A percentile compares a stretch with the other conserved stretches of the same genome.
phyloP scores from a whole-genome alignment of 2,888 invertebrate genomes.

The Tridacna crocea region DNA sequence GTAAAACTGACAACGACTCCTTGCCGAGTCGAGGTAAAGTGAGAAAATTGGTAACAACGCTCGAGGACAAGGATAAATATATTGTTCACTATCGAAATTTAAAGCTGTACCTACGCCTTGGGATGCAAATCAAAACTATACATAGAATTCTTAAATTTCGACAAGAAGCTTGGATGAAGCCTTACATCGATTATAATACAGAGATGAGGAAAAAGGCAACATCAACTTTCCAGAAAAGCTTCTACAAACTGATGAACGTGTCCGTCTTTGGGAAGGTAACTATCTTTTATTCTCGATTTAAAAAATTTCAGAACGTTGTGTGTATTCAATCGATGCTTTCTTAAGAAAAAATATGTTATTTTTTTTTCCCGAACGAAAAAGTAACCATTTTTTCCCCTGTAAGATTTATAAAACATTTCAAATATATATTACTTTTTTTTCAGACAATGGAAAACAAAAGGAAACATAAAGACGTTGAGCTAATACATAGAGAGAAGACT shows the following conservation, averaged over 20 bases:
- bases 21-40: conserved; percentile 27
- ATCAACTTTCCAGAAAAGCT: conserved; percentile 70
- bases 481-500: conserved; percentile 16
- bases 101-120: conserved; percentile 42
- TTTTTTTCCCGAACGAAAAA: too few relatives aligned
- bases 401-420: too few relatives aligned
- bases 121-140: conserved; percentile 70
- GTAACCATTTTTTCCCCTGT: too few relatives aligned
- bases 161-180: conserved; percentile 76
- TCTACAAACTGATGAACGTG: conserved; percentile 74
- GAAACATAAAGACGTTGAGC: conserved; percentile 9
- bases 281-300: background rate
- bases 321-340: too few relatives aligned
- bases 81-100: conserved; percentile 31
- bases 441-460: conserved; percentile 23
- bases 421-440: too few relatives aligned
- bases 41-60: conserved; percentile 34
- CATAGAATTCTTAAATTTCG: conserved; percentile 77
- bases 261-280: conserved; percentile 74
- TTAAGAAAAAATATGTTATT: too few relatives aligned
- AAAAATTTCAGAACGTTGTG: background rate
- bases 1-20: conserved; percentile 7
- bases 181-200: conserved; percentile 78
- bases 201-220: conserved; percentile 33
- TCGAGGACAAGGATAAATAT: conserved; percentile 42